Percentiles rank a stretch among this genome's conserved stretches.
phyloP scores from a whole-genome alignment of 2,797 vertebrate genomes.

The Chelon labrosus region DNA sequence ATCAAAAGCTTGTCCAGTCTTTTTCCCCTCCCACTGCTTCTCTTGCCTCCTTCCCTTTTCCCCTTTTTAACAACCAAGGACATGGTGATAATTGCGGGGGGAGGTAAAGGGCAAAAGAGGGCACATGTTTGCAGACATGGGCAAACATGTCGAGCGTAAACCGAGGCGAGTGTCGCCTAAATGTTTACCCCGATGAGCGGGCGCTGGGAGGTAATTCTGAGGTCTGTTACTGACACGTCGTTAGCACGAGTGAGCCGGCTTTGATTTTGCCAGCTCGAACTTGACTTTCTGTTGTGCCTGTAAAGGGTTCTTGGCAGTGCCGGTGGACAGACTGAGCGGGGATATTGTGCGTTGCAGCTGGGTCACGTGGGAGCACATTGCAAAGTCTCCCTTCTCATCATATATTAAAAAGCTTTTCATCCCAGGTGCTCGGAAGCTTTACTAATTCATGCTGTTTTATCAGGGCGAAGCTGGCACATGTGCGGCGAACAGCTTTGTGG shows the following conservation, averaged over 20 bases:
- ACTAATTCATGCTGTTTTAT: constrained; percentile 79
- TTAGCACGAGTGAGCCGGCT: constrained; percentile 26
- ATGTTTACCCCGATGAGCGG: constrained; percentile 11
- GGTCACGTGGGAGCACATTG: constrained; percentile 64
- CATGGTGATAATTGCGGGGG: constrained; percentile 50
- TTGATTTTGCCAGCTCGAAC: constrained; percentile 15
- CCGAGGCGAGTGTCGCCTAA: neutral
- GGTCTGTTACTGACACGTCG: constrained; percentile 29
- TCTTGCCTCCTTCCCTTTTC: constrained; percentile 17
- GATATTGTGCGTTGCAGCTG: constrained; percentile 47
- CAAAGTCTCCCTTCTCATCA: constrained; percentile 70
- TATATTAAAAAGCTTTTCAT: constrained; percentile 77
- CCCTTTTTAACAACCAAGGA: constrained; percentile 59
- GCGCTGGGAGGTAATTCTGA: neutral
- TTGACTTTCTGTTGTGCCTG: constrained; percentile 10
- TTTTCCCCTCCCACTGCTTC: constrained; percentile 49
- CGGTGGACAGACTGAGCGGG: constrained; percentile 56
- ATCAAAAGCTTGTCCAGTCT: constrained; percentile 71
- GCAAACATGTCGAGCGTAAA: constrained; percentile 28
- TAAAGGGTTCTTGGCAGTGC: constrained; percentile 49
- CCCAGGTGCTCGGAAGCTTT: constrained; percentile 75
- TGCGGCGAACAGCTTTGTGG: constrained; percentile 69
- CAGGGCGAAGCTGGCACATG: constrained; percentile 66
- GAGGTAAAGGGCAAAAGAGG: constrained; percentile 37
- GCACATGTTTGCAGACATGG: constrained; percentile 41